These are phyloP conservation scores for Myotis myotis DNA, from an alignment of 2,797 vertebrate genomes.

Conservation along the genomic window DNA sequence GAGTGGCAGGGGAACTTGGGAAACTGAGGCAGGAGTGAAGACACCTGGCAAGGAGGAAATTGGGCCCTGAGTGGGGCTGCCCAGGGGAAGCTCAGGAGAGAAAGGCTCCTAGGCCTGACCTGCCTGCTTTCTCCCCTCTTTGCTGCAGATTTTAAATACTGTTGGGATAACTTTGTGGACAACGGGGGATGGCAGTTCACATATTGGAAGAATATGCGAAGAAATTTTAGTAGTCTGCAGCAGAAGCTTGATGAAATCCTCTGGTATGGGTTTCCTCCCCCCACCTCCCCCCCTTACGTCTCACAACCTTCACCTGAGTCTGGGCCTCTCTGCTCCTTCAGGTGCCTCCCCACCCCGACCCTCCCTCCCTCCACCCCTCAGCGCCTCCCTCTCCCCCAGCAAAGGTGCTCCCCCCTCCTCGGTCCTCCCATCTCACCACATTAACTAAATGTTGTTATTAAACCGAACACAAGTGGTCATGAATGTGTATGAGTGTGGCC, in stretches of 20 bases:
- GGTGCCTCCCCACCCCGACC: not conserved
- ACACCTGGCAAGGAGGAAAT: not conserved
- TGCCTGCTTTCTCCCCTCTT: not conserved
- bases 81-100: not conserved
- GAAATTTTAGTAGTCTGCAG: conserved; percentile 85
- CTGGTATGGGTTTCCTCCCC: conserved; percentile 83
- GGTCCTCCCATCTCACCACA: not conserved
- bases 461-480: not conserved
- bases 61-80: not conserved
- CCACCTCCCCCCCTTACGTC: no score
- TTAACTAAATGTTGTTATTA: not conserved
- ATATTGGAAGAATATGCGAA: conserved; percentile 89
- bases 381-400: not conserved
- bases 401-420: no score
- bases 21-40: not conserved
- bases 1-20: not conserved
- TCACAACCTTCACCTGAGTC: not conserved
- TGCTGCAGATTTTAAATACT: conserved; percentile 91
- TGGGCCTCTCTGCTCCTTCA: conserved; percentile 28
- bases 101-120: not conserved
- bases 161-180: conserved; percentile 94
- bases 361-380: not conserved
- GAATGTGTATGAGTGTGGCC: not conserved
- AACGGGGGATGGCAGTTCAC: conserved; percentile 85
- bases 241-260: conserved; percentile 89